These are phyloP conservation scores for Hermaeophaga mercurialis DNA, from an alignment of 2,888 invertebrate species.

Conservation along the genomic window DNA sequence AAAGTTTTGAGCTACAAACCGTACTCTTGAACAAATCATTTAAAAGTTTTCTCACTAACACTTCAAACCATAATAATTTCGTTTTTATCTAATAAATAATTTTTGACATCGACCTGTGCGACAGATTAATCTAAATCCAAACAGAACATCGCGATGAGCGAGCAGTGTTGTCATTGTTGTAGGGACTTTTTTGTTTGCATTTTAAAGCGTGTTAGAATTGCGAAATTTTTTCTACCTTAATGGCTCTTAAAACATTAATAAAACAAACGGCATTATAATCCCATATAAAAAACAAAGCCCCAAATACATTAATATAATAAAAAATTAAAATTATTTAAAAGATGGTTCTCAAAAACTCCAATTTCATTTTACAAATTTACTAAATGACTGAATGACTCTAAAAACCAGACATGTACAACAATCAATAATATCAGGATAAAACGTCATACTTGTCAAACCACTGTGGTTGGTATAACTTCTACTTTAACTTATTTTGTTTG, in stretches of 20 bases:
- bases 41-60: conserved; percentile 8
- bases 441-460: too few species aligned
- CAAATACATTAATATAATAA: too few species aligned
- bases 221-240: background rate
- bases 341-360: too few species aligned
- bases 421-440: too few species aligned
- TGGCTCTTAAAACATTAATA: background rate
- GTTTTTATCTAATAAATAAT: conserved; percentile 12
- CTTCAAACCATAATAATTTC: conserved; percentile 11
- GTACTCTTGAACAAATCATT: conserved; percentile 12
- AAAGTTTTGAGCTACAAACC: conserved; percentile 14
- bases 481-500: too few species aligned
- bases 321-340: too few species aligned
- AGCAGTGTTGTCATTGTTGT: conserved; percentile 9
- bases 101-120: conserved; percentile 20
- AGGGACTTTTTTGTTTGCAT: conserved; percentile 7
- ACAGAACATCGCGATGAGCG: conserved; percentile 22
- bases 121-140: conserved; percentile 23
- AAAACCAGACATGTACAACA: too few species aligned
- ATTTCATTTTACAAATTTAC: too few species aligned
- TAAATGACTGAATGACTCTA: too few species aligned
- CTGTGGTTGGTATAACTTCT: too few species aligned
- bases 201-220: background rate
- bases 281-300: too few species aligned
- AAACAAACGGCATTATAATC: too few species aligned